Evolutionary conservation across 2,888 invertebrate species (phyloP), one percentile per base, ranked within the genome.

Genomic region (Eupeodes luniger): DNA sequence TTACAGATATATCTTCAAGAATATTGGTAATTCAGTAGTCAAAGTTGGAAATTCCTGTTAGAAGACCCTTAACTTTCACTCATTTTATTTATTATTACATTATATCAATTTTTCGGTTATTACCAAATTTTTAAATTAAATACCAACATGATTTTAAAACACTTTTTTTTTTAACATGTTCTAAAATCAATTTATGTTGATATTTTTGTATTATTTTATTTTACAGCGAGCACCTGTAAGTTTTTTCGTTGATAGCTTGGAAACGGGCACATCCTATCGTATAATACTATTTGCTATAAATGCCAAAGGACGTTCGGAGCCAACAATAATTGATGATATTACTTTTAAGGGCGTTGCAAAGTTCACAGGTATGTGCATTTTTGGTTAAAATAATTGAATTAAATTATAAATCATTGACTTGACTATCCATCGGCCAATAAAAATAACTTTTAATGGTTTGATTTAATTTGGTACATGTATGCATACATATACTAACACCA

Each of bases 331-430:
- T 87, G 97, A 97, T 92, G 96, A 97, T 57, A 96, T 97, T 90
- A 97, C 97, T 11, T 95, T 97, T 92, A 97, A 97, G 92, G 97
- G 97, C 90, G 97, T 97, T 91, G 97, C 97, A 80, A 97, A 97
- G 94, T 96, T 95, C 93, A 97, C 97, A 93, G 97, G 97, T 97
- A 92, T 95, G 94, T 93, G 80, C 36, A 69, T 85, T 87, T 87
- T 75, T 74, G 36, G 36, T 64, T 85, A 72, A 81, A 85, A 77
- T 85, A 84, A 84, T 87, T 87, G 66, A 87, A 70, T 87, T 84
- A 0, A 19, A 19, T 19, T 19, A 19, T 19, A 19, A 19, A 84
- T 80, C 27, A 75, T 40, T 74, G 16, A 76, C 16, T 67, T 4
- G 19, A 19, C 19, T 14, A 10, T 0, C 44, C 27, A 4, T 0